Evolutionary conservation across 2,888 invertebrate species (phyloP).

Genomic region (Agrochola macilenta): DNA sequence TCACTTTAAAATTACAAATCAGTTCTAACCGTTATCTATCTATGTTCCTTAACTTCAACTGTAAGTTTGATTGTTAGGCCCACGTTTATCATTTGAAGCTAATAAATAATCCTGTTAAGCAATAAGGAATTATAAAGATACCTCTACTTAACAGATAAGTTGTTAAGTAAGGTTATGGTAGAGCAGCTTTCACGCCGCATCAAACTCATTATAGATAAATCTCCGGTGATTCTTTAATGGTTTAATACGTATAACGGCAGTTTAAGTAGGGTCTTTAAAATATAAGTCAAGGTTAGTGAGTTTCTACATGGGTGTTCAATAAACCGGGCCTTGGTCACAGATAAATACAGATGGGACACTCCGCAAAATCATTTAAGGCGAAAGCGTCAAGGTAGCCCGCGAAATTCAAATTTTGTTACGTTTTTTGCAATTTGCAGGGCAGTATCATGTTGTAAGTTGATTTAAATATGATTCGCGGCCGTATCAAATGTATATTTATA

Average conservation of each 20-base stretch:
- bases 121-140: constrained; percentile 3
- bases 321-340: not conserved
- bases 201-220: constrained; percentile 55
- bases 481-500: too few relatives aligned
- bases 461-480: too few relatives aligned
- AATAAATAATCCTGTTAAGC: not conserved
- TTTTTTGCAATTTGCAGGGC: too few relatives aligned
- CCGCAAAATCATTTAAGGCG: too few relatives aligned
- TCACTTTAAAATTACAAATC: not conserved
- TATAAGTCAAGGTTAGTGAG: constrained; percentile 43
- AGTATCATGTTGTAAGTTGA: too few relatives aligned
- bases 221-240: constrained; percentile 47
- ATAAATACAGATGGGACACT: too few relatives aligned
- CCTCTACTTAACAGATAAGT: constrained; percentile 31
- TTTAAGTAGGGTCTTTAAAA: constrained; percentile 42
- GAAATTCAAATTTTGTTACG: too few relatives aligned
- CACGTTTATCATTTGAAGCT: not conserved
- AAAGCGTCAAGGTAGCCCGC: too few relatives aligned
- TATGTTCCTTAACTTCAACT: not conserved
- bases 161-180: constrained; percentile 58
- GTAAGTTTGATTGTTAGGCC: not conserved
- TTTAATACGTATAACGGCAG: constrained; percentile 49
- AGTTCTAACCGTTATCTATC: not conserved
- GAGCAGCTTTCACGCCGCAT: constrained; percentile 48
- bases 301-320: constrained; percentile 24